These are phyloP conservation scores for Narcine bancroftii DNA, from an alignment of 2,113 vertebrate species.

Conservation along the genomic window DNA sequence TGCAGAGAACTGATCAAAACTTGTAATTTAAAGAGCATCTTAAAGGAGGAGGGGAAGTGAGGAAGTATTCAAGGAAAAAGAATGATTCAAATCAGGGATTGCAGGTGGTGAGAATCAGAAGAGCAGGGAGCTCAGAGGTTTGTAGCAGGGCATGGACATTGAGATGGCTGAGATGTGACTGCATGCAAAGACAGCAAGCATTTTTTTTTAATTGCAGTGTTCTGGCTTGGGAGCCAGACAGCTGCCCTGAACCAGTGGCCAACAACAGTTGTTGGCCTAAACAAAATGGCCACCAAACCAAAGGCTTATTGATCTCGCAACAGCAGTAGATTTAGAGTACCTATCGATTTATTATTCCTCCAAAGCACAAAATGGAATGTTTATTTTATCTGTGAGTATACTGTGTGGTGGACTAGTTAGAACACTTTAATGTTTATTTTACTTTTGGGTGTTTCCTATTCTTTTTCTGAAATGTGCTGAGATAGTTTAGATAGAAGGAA, in stretches of 20 bases:
- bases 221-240: too few species aligned
- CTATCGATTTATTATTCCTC: too few species aligned
- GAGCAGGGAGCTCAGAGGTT: background rate
- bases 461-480: background rate
- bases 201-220: too few species aligned
- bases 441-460: background rate
- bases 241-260: background rate
- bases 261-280: background rate
- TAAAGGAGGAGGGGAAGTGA: background rate
- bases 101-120: background rate
- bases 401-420: background rate
- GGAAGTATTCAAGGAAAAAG: background rate
- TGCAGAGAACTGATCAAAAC: background rate
- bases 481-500: background rate
- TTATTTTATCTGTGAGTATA: background rate
- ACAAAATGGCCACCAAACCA: background rate
- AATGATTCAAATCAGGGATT: background rate
- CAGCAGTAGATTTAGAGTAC: too few species aligned
- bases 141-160: too few species aligned
- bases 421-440: background rate
- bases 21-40: background rate
- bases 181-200: too few species aligned
- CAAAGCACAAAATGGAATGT: too few species aligned
- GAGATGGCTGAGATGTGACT: too few species aligned
- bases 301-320: too few species aligned